Evolutionary conservation across 2,888 invertebrate genomes (phyloP), one percentile per base, ranked within the genome.

Genomic region (Galeopsomyia nigrocyanea): DNA sequence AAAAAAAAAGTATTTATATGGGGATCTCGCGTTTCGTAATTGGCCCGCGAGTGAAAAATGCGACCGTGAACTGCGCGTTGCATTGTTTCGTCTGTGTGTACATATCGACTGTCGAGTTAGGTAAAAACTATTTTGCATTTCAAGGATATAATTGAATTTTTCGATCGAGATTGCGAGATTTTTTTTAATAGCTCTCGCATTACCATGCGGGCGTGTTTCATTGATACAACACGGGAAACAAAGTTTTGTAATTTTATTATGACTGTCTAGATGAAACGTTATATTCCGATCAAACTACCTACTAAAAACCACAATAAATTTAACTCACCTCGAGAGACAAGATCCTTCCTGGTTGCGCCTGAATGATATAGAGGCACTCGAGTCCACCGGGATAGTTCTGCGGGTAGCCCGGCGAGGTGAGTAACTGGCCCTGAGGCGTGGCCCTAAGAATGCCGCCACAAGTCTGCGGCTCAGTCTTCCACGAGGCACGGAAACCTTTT

Each of bases 381-480:
- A 97, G 89, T n/a, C 98, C 98, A 66, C 97, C 97, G 0, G 98
- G 97, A 87, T 97, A 97, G 79, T 93, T 92, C 80, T 93, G 93
- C 0, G 98, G 98, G 87, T 96, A 97, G 70, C 96, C 95, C 68
- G 98, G 96, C 57, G 97, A 97, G 17, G 93, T 93, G 64, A 98
- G 88, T 3, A 94, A 91, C 88, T 98, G 97, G 39, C 94, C 93
- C 87, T 96, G 96, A 60, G 94, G 92, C 14, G 95, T 95, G 0
- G 97, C 97, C 80, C 94, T 90, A 58, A 98, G 88, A 70, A 91
- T 91, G 39, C 97, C 97, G 49, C 97, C 97, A 83, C 98, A 98
- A 57, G 92, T 92, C 82, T 97, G 96, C 14, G 97, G 96, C 84
- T 96, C 96, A 0, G 96, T 96, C 87, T 96, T 96, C 96, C 96